Conservation (phyloP, 2,888 invertebrate species). For the Archaeoteleia sp. region DNA sequence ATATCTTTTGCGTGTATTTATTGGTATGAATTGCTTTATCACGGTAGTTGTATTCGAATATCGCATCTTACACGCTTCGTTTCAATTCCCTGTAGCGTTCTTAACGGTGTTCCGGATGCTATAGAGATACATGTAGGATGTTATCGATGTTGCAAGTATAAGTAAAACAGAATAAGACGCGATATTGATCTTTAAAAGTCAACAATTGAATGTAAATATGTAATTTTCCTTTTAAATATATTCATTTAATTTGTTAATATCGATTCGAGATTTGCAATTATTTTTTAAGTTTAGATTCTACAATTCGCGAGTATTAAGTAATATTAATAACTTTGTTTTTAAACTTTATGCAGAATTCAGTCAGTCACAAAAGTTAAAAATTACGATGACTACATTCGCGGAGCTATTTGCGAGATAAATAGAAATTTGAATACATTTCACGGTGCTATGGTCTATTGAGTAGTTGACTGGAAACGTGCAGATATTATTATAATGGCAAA, state of each 20-base stretch:
- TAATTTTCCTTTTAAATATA: not conserved
- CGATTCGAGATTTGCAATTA: too few relatives aligned
- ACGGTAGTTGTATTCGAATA: too few relatives aligned
- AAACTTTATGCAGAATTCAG: too few relatives aligned
- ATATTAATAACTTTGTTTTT: too few relatives aligned
- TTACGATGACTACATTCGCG: not conserved
- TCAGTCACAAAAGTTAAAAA: too few relatives aligned
- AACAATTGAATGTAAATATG: constrained; percentile 1
- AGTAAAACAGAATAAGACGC: not conserved
- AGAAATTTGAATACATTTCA: constrained; percentile 31
- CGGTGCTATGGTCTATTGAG: constrained; percentile 11
- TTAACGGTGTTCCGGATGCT: constrained; percentile 16
- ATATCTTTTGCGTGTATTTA: too few relatives aligned
- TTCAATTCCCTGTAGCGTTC: constrained; percentile 13
- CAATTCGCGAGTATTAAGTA: too few relatives aligned
- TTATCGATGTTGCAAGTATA: constrained; percentile 4
- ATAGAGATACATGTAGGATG: constrained; percentile 6
- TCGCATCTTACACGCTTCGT: not conserved
- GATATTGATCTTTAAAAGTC: constrained; percentile 1
- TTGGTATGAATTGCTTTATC: too few relatives aligned
- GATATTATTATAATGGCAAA: constrained; percentile 4
- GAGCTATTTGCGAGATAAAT: not conserved
- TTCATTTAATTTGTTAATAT: too few relatives aligned
- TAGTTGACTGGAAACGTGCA: too few relatives aligned
- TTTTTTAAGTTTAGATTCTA: too few relatives aligned